Conservation (phyloP, 2,888 invertebrate species). For the Orthosia gracilis region DNA sequence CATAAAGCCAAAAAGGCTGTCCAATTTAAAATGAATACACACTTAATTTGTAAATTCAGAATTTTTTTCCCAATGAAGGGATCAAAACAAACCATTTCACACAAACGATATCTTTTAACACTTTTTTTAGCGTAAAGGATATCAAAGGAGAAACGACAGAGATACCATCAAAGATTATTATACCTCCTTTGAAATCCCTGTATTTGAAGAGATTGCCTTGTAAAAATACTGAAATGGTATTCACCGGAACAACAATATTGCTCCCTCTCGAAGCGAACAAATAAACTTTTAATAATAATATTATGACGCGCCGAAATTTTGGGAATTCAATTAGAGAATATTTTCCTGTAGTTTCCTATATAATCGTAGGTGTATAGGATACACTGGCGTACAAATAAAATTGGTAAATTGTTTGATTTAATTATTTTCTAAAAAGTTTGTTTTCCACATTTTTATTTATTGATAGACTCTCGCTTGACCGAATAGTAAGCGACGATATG, state of each 20-base stretch:
- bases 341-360: constrained; percentile 1
- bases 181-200: background rate
- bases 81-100: constrained; percentile 10
- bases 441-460: no score
- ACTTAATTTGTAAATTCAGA: constrained; percentile 4
- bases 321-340: constrained; percentile 31
- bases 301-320: constrained; percentile 3
- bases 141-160: background rate
- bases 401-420: background rate
- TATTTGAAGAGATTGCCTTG: constrained; percentile 2
- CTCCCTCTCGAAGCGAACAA: constrained; percentile 4
- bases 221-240: constrained; percentile 10
- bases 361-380: background rate
- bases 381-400: constrained; percentile 24
- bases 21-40: constrained; percentile 35
- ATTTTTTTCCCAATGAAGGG: constrained; percentile 22
- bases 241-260: constrained; percentile 12
- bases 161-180: constrained; percentile 12
- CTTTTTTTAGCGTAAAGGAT: background rate
- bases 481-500: no score
- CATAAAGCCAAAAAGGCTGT: background rate
- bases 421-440: no score
- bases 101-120: constrained; percentile 19
- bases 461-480: no score
- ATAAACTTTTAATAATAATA: constrained; percentile 35